Base-by-base conservation (phyloP, 2,888 invertebrate species). In the Lymantria monacha region DNA sequence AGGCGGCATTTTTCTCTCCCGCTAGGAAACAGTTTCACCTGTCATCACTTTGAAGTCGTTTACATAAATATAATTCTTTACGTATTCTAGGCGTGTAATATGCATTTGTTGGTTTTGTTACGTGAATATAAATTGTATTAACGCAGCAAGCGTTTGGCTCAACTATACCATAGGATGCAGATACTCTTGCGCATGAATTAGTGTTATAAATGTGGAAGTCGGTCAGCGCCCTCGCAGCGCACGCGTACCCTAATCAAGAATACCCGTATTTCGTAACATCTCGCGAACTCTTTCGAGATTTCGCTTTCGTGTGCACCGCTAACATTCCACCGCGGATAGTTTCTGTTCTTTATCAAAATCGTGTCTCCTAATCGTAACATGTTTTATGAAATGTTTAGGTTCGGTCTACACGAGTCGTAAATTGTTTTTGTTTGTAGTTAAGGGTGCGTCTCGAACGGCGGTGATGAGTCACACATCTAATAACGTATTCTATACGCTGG, bases 131-230 rank as follows among this genome's bases (percentile, higher is more conserved):
- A 85, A 85, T 78, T 69, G 75, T 78, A 77, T 80, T 75, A 76
- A 74, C 66, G 61, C 71, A 57, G 73, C 60, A 67, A 66, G 70
- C 69, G 74, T 72, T 78, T 76, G 72, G 74, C 79, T 72, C 72
- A 71, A 76, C 64, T 66, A 66, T 71, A 69, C 64, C 68, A 72
- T 76, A 73, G 76, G 79, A 78, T 82, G 84, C 86, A 87, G 83
- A 86, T 84, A 83, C 78, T 81, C 76, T 76, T 79, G 78, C 79
- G 83, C 81, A 85, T 85, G 87, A 85, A 85, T 88, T 87, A 85
- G 84, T 83, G 80, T 84, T 84, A 80, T 87, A 85, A 85, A 87
- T 85, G 81, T 86, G 87, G 86, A 88, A 85, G 82, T 87, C 87
- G 90, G 90, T 87, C 90, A 87, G 77, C 84, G 89, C 85, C 85